Evolutionary conservation across 2,888 invertebrate genomes (phyloP), one percentile per base, ranked within the genome.

Genomic region (Yponomeuta sedellus): DNA sequence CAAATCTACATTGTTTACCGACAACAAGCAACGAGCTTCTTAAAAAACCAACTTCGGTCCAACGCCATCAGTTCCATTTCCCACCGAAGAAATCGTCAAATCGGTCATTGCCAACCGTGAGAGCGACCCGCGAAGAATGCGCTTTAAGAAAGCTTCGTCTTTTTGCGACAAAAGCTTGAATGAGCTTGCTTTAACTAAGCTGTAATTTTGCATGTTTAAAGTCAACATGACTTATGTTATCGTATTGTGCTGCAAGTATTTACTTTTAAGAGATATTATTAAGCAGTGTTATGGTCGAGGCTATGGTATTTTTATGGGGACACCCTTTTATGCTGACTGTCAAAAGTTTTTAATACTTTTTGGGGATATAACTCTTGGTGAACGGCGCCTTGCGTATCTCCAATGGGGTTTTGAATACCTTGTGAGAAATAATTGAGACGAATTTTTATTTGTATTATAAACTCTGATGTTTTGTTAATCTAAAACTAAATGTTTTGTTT

Each of bases 191-290:
- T 25, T 34, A 62, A 34, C 61, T 52, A 71, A 70, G 68, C 67
- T 70, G 69, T 74, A 75, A 75, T 75, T 72, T 74, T 70, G 71
- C 68, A 67, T 69, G 68, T 72, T 75, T 70, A 72, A 75, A 71
- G 73, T 72, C 72, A 70, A 70, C 67, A 68, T 71, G 74, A 73
- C 67, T 70, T 66, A 72, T 71, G 72, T 63, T 61, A 66, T 57
- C 66, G 44, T 66, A 64, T 52, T 64, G 52, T 64, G 22, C 44
- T 44, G 64, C 40, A 52, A 64, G 39, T 44, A 44, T 40, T 64
- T 64, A 44, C 44, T 20, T 62, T 62, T 62, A 34, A 62, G 25
- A 62, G 25, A 28, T 28, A 28, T 62, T 62, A 34, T 62, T 34
- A 62, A 12, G 39, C 20, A 39, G 34, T 39, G n/a, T 62, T 62